Evolutionary conservation across 92 coral and sea anemone genomes (phyloP).

Genomic region (Paramuricea clavata): DNA sequence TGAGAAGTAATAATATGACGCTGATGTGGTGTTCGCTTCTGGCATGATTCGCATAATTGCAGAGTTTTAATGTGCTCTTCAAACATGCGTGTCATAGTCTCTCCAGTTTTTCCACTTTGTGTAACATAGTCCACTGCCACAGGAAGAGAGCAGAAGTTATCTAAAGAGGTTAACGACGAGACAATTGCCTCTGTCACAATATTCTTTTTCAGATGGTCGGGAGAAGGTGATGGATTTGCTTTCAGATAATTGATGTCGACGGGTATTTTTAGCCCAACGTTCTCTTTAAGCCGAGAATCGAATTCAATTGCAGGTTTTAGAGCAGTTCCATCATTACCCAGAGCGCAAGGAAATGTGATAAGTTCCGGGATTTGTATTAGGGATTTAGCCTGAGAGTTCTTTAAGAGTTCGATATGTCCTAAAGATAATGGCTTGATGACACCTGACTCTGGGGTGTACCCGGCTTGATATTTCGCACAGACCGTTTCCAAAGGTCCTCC

Average conservation of each 20-base stretch:
- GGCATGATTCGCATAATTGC: conserved; percentile 44
- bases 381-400: not conserved
- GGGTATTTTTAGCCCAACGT: conserved; percentile 53
- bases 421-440: no score
- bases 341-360: conserved; percentile 18
- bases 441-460: no score
- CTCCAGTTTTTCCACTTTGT: conserved; percentile 52
- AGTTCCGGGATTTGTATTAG: conserved; percentile 35
- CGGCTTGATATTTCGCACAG: no score
- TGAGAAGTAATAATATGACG: conserved; percentile 14
- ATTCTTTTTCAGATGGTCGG: conserved; percentile 19
- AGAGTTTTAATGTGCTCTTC: conserved; percentile 35
- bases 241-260: conserved; percentile 41
- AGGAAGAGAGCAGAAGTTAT: conserved; percentile 44
- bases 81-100: not conserved
- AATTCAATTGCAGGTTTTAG: conserved; percentile 63
- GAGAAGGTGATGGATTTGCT: conserved; percentile 39
- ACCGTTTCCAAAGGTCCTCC: no score
- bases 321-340: conserved; percentile 53
- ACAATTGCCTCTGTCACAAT: conserved; percentile 47
- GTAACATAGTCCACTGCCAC: conserved; percentile 52
- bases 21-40: conserved; percentile 8
- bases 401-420: no score
- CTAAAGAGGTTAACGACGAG: no score
- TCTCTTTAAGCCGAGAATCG: conserved; percentile 55